These are phyloP conservation scores for Aphelenchoides avenae DNA, from an alignment of 1,140 invertebrate genomes.

Conservation along the genomic window DNA sequence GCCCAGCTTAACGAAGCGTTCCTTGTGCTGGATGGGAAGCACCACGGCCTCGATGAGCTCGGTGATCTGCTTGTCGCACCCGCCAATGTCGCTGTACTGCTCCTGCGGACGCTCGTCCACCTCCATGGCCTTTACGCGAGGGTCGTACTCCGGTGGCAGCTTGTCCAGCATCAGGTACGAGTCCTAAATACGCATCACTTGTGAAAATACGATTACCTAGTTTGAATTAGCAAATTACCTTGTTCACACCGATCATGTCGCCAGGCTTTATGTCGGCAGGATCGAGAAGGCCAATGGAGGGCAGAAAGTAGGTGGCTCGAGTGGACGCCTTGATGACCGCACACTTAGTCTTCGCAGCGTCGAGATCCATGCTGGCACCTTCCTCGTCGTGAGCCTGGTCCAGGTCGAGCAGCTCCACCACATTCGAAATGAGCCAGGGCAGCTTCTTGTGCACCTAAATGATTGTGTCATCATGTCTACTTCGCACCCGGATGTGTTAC, in stretches of 20 bases:
- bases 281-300: slow-evolving; percentile 95
- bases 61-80: slow-evolving; percentile 94
- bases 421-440: slow-evolving; percentile 95
- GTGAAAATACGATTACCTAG: slow-evolving; percentile 1
- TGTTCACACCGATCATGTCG: slow-evolving; percentile 95
- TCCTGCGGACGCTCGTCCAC: slow-evolving; percentile 8
- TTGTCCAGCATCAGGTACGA: slow-evolving; percentile 96
- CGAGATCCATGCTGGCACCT: slow-evolving; percentile 94
- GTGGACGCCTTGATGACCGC: slow-evolving; percentile 99
- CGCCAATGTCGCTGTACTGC: slow-evolving; percentile 92
- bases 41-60: slow-evolving; percentile 71
- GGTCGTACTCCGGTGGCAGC: slow-evolving; percentile 93
- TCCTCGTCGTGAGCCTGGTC: slow-evolving; percentile 75
- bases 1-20: slow-evolving; percentile 93
- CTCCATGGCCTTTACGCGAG: slow-evolving; percentile 79
- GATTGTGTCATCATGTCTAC: slow-evolving; percentile 8
- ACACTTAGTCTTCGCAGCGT: slow-evolving; percentile 96
- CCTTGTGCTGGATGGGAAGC: slow-evolving; percentile 81
- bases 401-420: slow-evolving; percentile 95
- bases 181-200: slow-evolving; percentile 60
- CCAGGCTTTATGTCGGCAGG: slow-evolving; percentile 93
- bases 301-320: slow-evolving; percentile 94
- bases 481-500: slow-evolving; percentile 10
- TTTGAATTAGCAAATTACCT: slow-evolving; percentile 65
- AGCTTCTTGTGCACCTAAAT: slow-evolving; percentile 99